These are phyloP conservation scores for Zhuqinia jingwanae DNA, from an alignment of 2,888 invertebrate species.

Conservation along the genomic window DNA sequence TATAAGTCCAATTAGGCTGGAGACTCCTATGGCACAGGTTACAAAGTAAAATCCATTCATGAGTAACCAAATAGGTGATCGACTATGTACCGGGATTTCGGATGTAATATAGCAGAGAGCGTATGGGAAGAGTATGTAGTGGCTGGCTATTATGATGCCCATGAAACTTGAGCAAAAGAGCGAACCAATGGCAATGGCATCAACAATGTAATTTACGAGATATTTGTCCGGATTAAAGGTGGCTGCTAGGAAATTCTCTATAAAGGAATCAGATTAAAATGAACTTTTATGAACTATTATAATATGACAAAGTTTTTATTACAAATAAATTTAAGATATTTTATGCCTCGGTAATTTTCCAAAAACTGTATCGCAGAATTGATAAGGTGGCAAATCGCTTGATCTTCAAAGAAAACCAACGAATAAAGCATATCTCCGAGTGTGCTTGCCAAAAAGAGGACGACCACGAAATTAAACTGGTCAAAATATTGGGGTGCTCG, in stretches of 20 bases:
- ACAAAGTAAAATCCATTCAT: background rate
- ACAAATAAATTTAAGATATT: too few relatives aligned
- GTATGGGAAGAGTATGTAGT: conserved; percentile 25
- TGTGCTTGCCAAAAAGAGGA: background rate
- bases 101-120: conserved; percentile 24
- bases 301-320: background rate
- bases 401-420: background rate
- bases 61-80: background rate
- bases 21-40: background rate
- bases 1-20: background rate
- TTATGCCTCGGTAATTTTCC: background rate
- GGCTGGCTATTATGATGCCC: background rate
- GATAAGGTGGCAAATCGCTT: background rate
- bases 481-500: conserved; percentile 22
- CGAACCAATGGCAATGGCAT: background rate
- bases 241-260: background rate
- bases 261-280: background rate
- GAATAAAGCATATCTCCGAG: background rate
- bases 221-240: conserved; percentile 22
- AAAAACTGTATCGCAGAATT: background rate
- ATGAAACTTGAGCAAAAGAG: background rate
- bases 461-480: conserved; percentile 25
- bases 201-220: background rate
- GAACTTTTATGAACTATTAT: too few relatives aligned
- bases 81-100: background rate